Evolutionary conservation across 1,140 invertebrate genomes (phyloP).

Genomic region (Lepidurus couesii): DNA sequence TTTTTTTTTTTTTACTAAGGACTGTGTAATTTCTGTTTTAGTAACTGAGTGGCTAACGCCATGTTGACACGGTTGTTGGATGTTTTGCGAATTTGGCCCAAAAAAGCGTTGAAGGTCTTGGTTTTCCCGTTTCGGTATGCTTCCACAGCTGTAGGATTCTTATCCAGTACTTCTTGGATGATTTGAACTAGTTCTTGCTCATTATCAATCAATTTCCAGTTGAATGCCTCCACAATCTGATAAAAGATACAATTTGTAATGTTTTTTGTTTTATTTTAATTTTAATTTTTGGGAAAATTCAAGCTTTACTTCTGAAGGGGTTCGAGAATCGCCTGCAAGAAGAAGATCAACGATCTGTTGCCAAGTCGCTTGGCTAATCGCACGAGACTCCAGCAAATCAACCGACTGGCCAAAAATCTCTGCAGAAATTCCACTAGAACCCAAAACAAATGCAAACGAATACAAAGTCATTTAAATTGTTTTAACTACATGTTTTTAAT

Average conservation of each 20-base stretch:
- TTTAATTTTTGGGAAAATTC: slow-evolving; percentile 22
- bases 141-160: slow-evolving; percentile 59
- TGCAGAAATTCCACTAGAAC: slow-evolving; percentile 44
- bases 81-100: slow-evolving; percentile 53
- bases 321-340: slow-evolving; percentile 8
- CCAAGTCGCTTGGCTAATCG: slow-evolving; percentile 55
- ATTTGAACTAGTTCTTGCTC: slow-evolving; percentile 53
- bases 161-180: slow-evolving; percentile 56
- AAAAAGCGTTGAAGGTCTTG: slow-evolving; percentile 59
- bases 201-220: slow-evolving; percentile 59
- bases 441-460: slow-evolving; percentile 36
- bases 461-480: slow-evolving; percentile 34
- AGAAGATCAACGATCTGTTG: slow-evolving; percentile 23
- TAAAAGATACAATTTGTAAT: slow-evolving; percentile 20
- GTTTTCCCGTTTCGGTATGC: slow-evolving; percentile 62
- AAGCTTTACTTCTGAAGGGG: slow-evolving; percentile 24
- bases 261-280: slow-evolving; percentile 1
- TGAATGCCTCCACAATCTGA: slow-evolving; percentile 57
- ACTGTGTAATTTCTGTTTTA: slow-evolving; percentile 56
- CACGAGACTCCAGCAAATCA: slow-evolving; percentile 51
- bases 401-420: slow-evolving; percentile 55
- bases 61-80: slow-evolving; percentile 61
- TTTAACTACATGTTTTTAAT: slow-evolving; percentile 37
- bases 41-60: slow-evolving; percentile 51
- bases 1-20: not conserved